Evolutionary conservation across 2,888 invertebrate genomes (phyloP).

Genomic region (Orchesellides sinensis): DNA sequence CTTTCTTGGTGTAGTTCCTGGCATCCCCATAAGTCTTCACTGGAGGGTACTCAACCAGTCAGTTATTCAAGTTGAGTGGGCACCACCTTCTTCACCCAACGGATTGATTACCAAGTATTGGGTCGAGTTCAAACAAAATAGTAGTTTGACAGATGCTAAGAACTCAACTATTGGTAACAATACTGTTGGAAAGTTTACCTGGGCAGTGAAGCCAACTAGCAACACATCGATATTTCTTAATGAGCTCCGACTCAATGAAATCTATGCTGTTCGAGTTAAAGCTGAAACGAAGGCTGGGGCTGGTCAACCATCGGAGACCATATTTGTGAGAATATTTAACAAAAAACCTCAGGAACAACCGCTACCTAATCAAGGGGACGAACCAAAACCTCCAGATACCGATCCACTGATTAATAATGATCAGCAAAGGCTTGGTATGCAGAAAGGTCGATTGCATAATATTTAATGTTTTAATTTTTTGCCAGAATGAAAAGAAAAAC

Average conservation of each 20-base stretch:
- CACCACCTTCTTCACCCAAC: slow-evolving; percentile 60
- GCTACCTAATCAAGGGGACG: slow-evolving; percentile 13
- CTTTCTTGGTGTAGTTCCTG: slow-evolving; percentile 58
- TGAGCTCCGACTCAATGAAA: slow-evolving; percentile 61
- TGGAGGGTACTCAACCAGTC: slow-evolving; percentile 68
- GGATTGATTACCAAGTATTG: slow-evolving; percentile 69
- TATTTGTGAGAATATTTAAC: slow-evolving; percentile 61
- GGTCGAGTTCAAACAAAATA: slow-evolving; percentile 69
- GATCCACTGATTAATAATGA: slow-evolving; percentile 14
- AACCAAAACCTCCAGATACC: slow-evolving; percentile 16
- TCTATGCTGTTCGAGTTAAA: slow-evolving; percentile 68
- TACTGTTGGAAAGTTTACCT: slow-evolving; percentile 9
- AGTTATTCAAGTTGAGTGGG: slow-evolving; percentile 67
- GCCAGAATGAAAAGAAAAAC: not conserved
- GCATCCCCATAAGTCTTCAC: slow-evolving; percentile 61
- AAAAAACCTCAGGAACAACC: slow-evolving; percentile 48
- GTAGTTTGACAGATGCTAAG: not conserved
- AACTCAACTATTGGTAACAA: not conserved
- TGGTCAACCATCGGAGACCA: slow-evolving; percentile 59
- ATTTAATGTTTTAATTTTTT: not conserved
- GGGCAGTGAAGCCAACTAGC: slow-evolving; percentile 64
- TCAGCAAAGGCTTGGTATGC: slow-evolving; percentile 57
- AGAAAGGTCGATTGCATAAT: not conserved
- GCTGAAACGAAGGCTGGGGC: slow-evolving; percentile 71
- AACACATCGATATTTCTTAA: slow-evolving; percentile 65